A percentile compares a stretch with the other conserved stretches of the same genome.
These are phyloP conservation scores for Leptinotarsa juncta DNA, from an alignment of 2,888 invertebrate species.

Conservation along the genomic window DNA sequence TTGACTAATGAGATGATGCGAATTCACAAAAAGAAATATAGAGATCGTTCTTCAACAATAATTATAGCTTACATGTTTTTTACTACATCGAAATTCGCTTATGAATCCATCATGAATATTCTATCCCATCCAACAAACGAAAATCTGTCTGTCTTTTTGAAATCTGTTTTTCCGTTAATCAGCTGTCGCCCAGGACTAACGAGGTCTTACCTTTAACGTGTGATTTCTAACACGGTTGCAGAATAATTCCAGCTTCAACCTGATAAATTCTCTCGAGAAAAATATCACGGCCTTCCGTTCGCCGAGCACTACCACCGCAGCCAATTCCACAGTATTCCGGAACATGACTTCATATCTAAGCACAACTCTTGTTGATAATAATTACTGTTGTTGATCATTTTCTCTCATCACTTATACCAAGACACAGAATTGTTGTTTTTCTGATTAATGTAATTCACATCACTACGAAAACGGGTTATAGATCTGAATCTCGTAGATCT, in stretches of 20 bases:
- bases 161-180: no score
- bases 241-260: no score
- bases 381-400: no score
- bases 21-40: no score
- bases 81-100: background rate
- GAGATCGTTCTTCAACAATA: background rate
- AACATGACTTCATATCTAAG: background rate
- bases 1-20: no score
- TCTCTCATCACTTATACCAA: background rate
- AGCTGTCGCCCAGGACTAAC: no score
- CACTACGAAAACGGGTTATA: background rate
- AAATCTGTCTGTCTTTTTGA: background rate
- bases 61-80: background rate
- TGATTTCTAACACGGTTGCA: no score
- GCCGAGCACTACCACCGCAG: no score
- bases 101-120: background rate
- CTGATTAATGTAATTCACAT: background rate
- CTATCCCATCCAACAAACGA: background rate
- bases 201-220: no score
- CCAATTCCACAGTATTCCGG: background rate
- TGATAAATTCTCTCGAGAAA: no score
- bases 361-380: background rate
- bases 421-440: background rate
- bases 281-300: no score
- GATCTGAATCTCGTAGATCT: no score